Evolutionary conservation across 2,888 invertebrate genomes (phyloP).

Genomic region (Oxyteleia sp.): DNA sequence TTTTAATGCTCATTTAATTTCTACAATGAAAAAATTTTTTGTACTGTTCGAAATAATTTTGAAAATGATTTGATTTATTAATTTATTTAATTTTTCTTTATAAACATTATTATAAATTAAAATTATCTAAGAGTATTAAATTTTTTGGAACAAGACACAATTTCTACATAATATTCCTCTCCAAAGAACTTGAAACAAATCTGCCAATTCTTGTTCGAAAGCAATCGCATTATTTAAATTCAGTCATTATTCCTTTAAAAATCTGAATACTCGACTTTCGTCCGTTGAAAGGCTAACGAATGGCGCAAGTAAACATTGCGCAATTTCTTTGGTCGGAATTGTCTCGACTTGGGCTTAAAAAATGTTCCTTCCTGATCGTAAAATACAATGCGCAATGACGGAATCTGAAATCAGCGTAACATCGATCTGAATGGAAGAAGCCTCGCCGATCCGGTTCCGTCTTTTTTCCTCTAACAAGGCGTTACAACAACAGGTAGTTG

Average conservation of each 20-base stretch:
- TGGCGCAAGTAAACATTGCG: slow-evolving; percentile 40
- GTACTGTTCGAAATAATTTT: too few species aligned
- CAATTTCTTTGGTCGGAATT: slow-evolving; percentile 26
- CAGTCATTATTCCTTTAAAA: background rate
- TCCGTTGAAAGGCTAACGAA: slow-evolving; percentile 24
- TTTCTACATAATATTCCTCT: too few species aligned
- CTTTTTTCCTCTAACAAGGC: slow-evolving; percentile 71
- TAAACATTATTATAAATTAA: too few species aligned
- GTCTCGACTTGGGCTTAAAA: slow-evolving; percentile 3
- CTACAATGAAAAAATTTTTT: too few species aligned
- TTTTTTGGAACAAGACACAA: too few species aligned
- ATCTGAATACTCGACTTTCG: background rate
- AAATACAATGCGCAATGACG: slow-evolving; percentile 59
- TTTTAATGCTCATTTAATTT: too few species aligned
- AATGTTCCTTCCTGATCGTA: slow-evolving; percentile 56
- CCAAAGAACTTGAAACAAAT: too few species aligned
- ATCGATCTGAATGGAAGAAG: slow-evolving; percentile 63
- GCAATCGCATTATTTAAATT: too few species aligned
- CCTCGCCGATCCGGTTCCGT: slow-evolving; percentile 69
- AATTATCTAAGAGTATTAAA: too few species aligned
- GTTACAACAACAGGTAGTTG: slow-evolving; percentile 67
- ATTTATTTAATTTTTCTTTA: too few species aligned
- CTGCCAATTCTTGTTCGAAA: too few species aligned
- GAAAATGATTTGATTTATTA: too few species aligned
- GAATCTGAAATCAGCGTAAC: slow-evolving; percentile 67